These are phyloP conservation scores for Dipodomys merriami DNA, from an alignment of 2,113 vertebrate species.

Conservation along the genomic window DNA sequence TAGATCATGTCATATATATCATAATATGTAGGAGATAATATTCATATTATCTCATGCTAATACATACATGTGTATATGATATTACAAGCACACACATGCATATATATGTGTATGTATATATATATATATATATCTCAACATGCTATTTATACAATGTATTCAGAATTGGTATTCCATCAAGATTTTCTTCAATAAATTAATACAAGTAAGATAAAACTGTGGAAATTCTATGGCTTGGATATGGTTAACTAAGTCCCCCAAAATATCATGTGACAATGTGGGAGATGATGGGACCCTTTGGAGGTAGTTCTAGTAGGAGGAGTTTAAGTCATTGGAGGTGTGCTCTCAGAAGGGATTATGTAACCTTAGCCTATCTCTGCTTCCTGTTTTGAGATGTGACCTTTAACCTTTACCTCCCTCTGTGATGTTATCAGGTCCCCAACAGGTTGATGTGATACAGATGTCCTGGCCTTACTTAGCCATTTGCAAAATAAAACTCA, in stretches of 20 bases:
- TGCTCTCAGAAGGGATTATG: not conserved
- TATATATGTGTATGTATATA: too few relatives aligned
- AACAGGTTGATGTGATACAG: not conserved
- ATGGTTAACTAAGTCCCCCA: not conserved
- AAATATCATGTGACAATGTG: not conserved
- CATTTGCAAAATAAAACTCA: not conserved
- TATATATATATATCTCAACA: too few relatives aligned
- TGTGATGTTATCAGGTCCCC: not conserved
- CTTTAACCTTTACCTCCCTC: not conserved
- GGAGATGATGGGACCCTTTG: not conserved
- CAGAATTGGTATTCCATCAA: not conserved
- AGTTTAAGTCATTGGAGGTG: not conserved
- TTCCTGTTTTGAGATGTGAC: not conserved
- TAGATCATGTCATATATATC: too few relatives aligned
- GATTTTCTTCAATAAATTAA: constrained; percentile 25
- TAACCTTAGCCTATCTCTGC: too few relatives aligned
- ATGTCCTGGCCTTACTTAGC: not conserved
- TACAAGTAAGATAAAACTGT: not conserved
- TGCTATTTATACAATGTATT: not conserved
- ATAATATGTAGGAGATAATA: too few relatives aligned
- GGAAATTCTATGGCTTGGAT: not conserved
- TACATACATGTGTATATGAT: too few relatives aligned
- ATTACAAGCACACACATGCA: too few relatives aligned
- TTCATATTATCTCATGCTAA: too few relatives aligned
- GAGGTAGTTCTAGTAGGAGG: not conserved